Evolutionary conservation across 2,113 vertebrate genomes (phyloP).

Genomic region (Pongo pygmaeus): DNA sequence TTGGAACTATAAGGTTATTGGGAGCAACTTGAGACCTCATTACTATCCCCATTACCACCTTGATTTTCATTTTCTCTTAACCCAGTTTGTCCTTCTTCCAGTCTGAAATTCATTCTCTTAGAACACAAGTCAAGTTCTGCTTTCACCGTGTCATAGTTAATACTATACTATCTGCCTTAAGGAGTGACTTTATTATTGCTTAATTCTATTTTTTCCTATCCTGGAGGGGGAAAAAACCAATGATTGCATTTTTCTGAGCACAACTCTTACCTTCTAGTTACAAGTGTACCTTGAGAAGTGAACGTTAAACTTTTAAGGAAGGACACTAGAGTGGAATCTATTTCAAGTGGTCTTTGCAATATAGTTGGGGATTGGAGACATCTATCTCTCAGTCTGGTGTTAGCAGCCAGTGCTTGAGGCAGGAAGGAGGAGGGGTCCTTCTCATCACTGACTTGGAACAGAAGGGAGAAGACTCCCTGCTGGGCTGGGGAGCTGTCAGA

Average conservation of each 20-base stretch:
- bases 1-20: neutral
- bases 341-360: slow-evolving; percentile 51
- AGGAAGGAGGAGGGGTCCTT: slow-evolving; percentile 10
- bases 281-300: slow-evolving; percentile 19
- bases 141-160: neutral
- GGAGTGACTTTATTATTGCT: neutral
- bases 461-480: slow-evolving; percentile 54
- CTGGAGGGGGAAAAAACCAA: neutral
- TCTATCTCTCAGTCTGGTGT: slow-evolving; percentile 34
- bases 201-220: neutral
- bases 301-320: slow-evolving; percentile 50
- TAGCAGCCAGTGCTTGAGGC: slow-evolving; percentile 18
- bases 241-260: neutral
- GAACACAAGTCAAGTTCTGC: neutral
- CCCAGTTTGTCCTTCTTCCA: neutral
- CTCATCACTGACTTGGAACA: slow-evolving; percentile 48
- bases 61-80: slow-evolving; percentile 36
- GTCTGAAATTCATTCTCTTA: slow-evolving; percentile 24
- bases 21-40: neutral
- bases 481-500: slow-evolving; percentile 34
- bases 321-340: slow-evolving; percentile 16
- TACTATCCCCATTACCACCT: neutral
- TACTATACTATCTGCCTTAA: neutral
- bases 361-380: slow-evolving; percentile 45
- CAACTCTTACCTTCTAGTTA: neutral